Evolutionary conservation across 1,140 invertebrate species (phyloP), one percentile per base, ranked within the genome.

Genomic region (Drosophila bocqueti): DNA sequence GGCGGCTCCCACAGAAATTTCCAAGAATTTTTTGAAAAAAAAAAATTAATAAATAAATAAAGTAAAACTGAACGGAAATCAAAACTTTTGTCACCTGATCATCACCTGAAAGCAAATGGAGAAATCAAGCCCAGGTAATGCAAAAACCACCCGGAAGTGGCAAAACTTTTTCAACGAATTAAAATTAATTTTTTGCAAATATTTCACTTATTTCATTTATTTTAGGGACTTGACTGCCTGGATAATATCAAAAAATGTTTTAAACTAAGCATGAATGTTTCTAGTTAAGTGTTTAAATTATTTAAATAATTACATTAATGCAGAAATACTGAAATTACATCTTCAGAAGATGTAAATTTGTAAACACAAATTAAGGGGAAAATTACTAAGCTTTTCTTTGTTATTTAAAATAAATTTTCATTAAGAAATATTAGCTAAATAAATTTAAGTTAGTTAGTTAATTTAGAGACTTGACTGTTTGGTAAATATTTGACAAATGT

Each of bases 21-120:
- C 15, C 74, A 49, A 69, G 43, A 58, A 69, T 34, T 31, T n/a
- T 7, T 6, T 7, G 46, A 46, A 29, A 36, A 15, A 21, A n/a
- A 29, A 29, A 16, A 15, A 49, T 9, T 2, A 46, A 46, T 24
- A 24, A 42, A 49, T 29, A 50, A 29, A 50, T 50, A 38, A 55
- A 38, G 13, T 21, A 49, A 49, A 49, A 24, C 7, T 24, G 16
- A 57, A 50, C 71, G 60, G 46, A 65, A 26, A 47, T 42, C n/a
- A 24, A 75, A 64, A 55, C 40, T 52, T 55, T 38, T 54, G 31
- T 58, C 45, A 55, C 52, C 52, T 38, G 52, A 55, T 38, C 49
- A 38, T 38, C 34, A 55, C 24, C 24, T 15, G 15, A 55, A 38
- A 38, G 15, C 18, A 55, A 55, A 55, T 55, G 24, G 52, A 55